These are phyloP conservation scores for Poecile montanus DNA, from an alignment of 2,797 vertebrate species.

Conservation along the genomic window DNA sequence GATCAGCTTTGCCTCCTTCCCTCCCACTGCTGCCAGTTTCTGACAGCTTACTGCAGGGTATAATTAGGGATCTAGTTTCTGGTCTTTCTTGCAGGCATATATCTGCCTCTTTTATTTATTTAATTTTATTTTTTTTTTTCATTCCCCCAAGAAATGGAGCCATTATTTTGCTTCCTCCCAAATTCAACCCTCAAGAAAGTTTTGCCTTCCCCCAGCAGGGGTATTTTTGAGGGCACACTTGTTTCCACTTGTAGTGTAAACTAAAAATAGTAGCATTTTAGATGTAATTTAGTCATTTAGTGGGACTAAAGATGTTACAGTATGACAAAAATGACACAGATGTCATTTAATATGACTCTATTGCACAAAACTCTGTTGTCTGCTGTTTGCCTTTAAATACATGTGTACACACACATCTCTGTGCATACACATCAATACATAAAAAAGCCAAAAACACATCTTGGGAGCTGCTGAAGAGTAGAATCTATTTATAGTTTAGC, in stretches of 20 bases:
- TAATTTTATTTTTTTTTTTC: too few relatives aligned
- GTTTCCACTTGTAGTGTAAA: not conserved
- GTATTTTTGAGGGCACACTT: not conserved
- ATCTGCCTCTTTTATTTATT: not conserved
- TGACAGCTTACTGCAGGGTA: conserved; percentile 67
- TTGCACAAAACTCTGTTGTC: not conserved
- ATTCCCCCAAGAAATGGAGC: not conserved
- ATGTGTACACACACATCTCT: not conserved
- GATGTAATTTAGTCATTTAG: not conserved
- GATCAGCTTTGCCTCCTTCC: conserved; percentile 57
- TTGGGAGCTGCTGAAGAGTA: not conserved
- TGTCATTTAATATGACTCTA: not conserved
- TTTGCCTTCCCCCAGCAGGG: not conserved
- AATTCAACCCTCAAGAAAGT: conserved; percentile 13
- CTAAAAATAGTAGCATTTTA: not conserved
- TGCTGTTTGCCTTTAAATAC: not conserved
- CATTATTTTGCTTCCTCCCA: not conserved
- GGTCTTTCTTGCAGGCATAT: conserved; percentile 38
- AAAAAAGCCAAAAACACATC: not conserved
- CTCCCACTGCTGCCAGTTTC: conserved; percentile 60
- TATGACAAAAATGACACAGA: too few relatives aligned
- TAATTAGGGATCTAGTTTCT: conserved; percentile 65
- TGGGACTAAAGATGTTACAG: too few relatives aligned
- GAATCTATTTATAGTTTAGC: conserved; percentile 22
- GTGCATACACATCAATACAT: not conserved